Conservation (phyloP, 2,888 invertebrate species). For the Meteorus colon region DNA sequence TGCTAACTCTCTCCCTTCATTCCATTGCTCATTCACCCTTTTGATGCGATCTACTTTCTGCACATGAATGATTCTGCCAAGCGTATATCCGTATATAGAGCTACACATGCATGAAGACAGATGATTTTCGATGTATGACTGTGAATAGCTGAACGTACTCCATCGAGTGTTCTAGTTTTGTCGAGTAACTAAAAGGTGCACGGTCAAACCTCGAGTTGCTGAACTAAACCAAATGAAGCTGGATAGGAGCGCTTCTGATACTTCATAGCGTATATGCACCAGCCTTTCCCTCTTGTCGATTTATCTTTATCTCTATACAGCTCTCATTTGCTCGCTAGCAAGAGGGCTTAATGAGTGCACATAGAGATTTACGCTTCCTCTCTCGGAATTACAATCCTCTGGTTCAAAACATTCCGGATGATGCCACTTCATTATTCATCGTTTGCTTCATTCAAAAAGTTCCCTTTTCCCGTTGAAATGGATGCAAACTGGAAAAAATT, state of each 20-base stretch:
- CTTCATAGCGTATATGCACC: slow-evolving; percentile 22
- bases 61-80: slow-evolving; percentile 56
- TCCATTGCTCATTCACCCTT: slow-evolving; percentile 15
- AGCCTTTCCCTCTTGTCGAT: not conserved
- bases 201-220: slow-evolving; percentile 51
- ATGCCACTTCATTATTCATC: slow-evolving; percentile 22
- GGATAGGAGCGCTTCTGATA: slow-evolving; percentile 61
- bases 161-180: not conserved
- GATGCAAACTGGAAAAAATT: not conserved
- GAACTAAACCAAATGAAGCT: slow-evolving; percentile 63
- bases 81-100: not conserved
- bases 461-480: slow-evolving; percentile 2
- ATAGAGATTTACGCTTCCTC: slow-evolving; percentile 2
- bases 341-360: slow-evolving; percentile 35
- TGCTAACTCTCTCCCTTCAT: slow-evolving; percentile 7
- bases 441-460: slow-evolving; percentile 13
- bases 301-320: not conserved
- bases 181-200: not conserved
- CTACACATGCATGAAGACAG: not conserved
- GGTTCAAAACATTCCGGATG: slow-evolving; percentile 26
- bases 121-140: not conserved
- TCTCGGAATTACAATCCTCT: slow-evolving; percentile 10
- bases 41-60: slow-evolving; percentile 57
- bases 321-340: slow-evolving; percentile 15
- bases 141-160: not conserved